phyloP scores from a whole-genome alignment of 2,888 invertebrate species.

The Patella ulyssiponensis region DNA sequence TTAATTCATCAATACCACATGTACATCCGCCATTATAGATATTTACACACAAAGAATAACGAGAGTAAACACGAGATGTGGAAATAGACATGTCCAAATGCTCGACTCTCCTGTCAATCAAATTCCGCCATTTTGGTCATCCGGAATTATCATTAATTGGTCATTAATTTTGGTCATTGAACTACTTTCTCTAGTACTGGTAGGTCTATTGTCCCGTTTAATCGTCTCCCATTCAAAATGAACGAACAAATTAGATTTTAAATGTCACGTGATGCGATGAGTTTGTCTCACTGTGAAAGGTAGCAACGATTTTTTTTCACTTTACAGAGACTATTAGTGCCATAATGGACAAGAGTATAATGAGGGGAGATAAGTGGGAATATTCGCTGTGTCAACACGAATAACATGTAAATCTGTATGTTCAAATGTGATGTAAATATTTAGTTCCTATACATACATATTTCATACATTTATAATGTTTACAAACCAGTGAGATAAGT shows the following conservation, averaged over 20 bases:
- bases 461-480: slow-evolving; percentile 4
- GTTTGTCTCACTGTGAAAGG: neutral
- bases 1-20: neutral
- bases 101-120: slow-evolving; percentile 1
- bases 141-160: slow-evolving; percentile 7
- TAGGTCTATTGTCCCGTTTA: neutral
- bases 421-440: slow-evolving; percentile 11
- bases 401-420: slow-evolving; percentile 3
- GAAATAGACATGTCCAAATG: slow-evolving; percentile 8
- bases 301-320: neutral
- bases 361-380: slow-evolving; percentile 7
- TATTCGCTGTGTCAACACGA: neutral
- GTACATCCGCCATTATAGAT: slow-evolving; percentile 7
- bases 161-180: slow-evolving; percentile 6
- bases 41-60: slow-evolving; percentile 13
- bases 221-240: neutral
- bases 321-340: neutral
- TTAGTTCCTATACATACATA: slow-evolving; percentile 5
- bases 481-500: neutral
- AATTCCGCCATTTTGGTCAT: slow-evolving; percentile 7
- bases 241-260: slow-evolving; percentile 1
- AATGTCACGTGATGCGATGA: neutral
- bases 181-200: neutral
- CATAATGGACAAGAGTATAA: neutral
- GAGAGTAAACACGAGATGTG: slow-evolving; percentile 8